Evolutionary conservation across 2,888 invertebrate genomes (phyloP).

Genomic region (Neocrepidodera transversa): DNA sequence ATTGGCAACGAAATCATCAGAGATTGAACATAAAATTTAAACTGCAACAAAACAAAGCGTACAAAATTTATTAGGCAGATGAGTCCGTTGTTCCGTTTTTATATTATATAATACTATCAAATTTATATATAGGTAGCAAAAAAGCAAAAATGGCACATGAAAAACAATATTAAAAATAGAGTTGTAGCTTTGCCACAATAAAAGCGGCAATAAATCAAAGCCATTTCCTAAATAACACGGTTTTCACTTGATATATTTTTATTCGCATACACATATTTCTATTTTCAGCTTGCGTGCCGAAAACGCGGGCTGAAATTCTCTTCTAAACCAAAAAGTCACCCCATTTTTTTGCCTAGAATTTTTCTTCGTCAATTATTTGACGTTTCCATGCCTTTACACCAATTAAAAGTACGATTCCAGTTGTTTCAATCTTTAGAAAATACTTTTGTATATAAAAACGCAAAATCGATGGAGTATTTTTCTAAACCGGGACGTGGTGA

Average conservation of each 20-base stretch:
- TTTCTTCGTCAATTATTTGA: neutral
- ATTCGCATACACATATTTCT: slow-evolving; percentile 32
- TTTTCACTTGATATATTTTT: slow-evolving; percentile 44
- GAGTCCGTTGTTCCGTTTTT: slow-evolving; percentile 8
- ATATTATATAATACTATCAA: slow-evolving; percentile 30
- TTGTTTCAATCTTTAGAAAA: too few relatives aligned
- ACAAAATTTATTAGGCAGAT: slow-evolving; percentile 7
- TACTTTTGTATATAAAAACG: too few relatives aligned
- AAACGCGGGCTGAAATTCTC: slow-evolving; percentile 14
- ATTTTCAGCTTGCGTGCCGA: slow-evolving; percentile 33
- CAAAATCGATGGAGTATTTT: too few relatives aligned
- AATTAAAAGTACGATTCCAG: too few relatives aligned
- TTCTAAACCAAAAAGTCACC: slow-evolving; percentile 2
- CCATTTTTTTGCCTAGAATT: neutral
- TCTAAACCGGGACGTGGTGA: too few relatives aligned
- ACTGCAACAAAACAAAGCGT: neutral
- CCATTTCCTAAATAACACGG: slow-evolving; percentile 48
- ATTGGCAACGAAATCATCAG: neutral
- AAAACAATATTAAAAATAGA: slow-evolving; percentile 48
- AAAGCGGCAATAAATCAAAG: slow-evolving; percentile 51
- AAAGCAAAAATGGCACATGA: slow-evolving; percentile 32
- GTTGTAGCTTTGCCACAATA: slow-evolving; percentile 50
- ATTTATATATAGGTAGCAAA: slow-evolving; percentile 37
- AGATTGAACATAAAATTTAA: neutral
- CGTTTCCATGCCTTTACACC: too few relatives aligned